Evolutionary conservation across 2,797 vertebrate genomes (phyloP), one percentile per base, ranked within the genome.

Genomic region (Buceros bicornis): DNA sequence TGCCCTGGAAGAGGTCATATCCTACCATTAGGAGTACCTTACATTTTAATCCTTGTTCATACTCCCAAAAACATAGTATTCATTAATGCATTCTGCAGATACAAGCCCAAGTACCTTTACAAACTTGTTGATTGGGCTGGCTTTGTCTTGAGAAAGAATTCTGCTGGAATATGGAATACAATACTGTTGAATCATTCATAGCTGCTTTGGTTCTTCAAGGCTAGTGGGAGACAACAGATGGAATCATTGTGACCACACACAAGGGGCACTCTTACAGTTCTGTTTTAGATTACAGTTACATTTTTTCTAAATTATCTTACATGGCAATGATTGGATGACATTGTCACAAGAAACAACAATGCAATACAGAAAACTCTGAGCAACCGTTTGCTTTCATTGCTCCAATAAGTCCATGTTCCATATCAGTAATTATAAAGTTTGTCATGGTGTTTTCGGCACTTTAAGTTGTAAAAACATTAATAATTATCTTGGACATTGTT

Each of bases 1-100:
- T 0, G 0, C 10, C 9, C 43, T 47, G 1, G 0, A 50, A 78
- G 64, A 87, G 33, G 53, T 50, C 48, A 67, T 53, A 60, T 48
- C 28, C 31, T 61, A 53, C 45, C 48, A 17, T 62, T n/a, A 20
- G 16, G 57, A 77, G 64, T 42, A 80, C 2, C 8, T 45, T 66
- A 62, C 15, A 19, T 69, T 84, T 91, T 69, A 18, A 43, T 48
- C 14, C 15, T 48, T 77, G 14, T 81, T 96, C 42, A 12, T 25
- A 37, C 10, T 14, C 19, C 35, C 24, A 1, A 11, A 58, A 50
- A 8, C 22, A 54, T 4, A 47, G n/a, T n/a, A 71, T 48, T 85
- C 93, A 67, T 73, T 80, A 93, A 82, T 37, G 8, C 4, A 35
- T 58, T 94, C 67, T 92, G 42, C 26, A 83, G 20, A 22, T 40